Evolutionary conservation across 2,113 vertebrate species (phyloP).

Genomic region (Siphamia tubifer): DNA sequence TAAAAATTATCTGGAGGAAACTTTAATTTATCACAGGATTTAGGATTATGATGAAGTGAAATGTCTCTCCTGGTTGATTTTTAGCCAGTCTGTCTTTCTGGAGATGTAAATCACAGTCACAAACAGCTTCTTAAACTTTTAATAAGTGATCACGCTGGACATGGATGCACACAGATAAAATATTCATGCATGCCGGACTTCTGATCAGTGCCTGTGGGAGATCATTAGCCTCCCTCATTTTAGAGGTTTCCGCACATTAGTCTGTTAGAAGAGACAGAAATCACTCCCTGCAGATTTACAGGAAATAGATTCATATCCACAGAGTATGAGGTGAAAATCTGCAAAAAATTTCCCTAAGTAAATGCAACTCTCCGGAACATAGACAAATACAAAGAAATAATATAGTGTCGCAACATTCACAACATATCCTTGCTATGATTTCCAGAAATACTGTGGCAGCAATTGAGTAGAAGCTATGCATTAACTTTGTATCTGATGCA

Average conservation of each 20-base stretch:
- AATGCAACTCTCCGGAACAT: too few relatives aligned
- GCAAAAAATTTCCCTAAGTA: too few relatives aligned
- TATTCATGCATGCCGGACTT: conserved; percentile 67
- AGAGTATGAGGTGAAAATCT: conserved; percentile 27
- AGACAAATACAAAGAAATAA: too few relatives aligned
- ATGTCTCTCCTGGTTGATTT: conserved; percentile 22
- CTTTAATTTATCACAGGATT: conserved; percentile 29
- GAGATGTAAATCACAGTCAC: conserved; percentile 53
- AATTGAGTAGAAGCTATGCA: conserved; percentile 6
- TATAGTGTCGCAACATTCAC: too few relatives aligned
- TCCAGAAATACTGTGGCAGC: conserved; percentile 3
- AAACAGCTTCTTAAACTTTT: conserved; percentile 69
- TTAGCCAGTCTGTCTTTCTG: not conserved
- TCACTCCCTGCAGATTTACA: conserved; percentile 35
- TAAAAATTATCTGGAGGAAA: conserved; percentile 16
- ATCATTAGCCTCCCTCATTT: conserved; percentile 67
- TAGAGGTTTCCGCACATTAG: conserved; percentile 48
- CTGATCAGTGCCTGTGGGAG: conserved; percentile 64
- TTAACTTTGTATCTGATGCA: conserved; percentile 5
- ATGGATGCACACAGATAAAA: conserved; percentile 62
- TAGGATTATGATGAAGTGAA: conserved; percentile 15
- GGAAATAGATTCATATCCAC: conserved; percentile 32
- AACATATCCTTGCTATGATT: not conserved
- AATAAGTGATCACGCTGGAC: conserved; percentile 67
- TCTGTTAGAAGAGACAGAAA: conserved; percentile 30